Evolutionary conservation across 2,113 vertebrate species (phyloP).

Genomic region (Smithornis capensis): DNA sequence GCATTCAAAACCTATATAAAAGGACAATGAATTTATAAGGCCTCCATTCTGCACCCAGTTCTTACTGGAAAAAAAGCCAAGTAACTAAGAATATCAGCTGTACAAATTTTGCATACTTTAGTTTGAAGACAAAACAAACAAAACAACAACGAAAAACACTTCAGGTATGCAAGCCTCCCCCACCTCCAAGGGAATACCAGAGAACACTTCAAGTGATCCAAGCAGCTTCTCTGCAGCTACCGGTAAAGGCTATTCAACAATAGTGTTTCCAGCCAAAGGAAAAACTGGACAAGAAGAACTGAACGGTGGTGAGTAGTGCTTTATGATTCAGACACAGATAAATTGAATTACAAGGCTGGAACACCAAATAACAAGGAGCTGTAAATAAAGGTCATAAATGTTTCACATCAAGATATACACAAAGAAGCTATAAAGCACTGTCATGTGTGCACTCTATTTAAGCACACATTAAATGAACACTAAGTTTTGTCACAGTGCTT

Average conservation of each 20-base stretch:
- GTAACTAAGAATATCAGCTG: background rate
- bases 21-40: background rate
- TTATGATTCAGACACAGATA: background rate
- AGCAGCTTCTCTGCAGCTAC: background rate
- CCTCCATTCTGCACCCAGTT: background rate
- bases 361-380: background rate
- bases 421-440: background rate
- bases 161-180: background rate
- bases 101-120: background rate
- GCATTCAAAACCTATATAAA: background rate
- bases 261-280: background rate
- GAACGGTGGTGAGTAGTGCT: background rate
- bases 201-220: background rate
- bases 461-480: background rate
- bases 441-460: background rate
- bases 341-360: background rate
- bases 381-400: conserved; percentile 28
- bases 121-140: background rate
- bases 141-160: background rate
- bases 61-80: background rate
- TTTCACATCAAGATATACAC: background rate
- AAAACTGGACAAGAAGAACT: background rate
- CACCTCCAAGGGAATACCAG: background rate
- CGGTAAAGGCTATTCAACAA: background rate
- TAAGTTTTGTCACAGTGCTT: background rate